Percentiles rank a stretch among this genome's conserved stretches.
Conservation (phyloP, 2,888 invertebrate species). For the Lottia scabra region DNA sequence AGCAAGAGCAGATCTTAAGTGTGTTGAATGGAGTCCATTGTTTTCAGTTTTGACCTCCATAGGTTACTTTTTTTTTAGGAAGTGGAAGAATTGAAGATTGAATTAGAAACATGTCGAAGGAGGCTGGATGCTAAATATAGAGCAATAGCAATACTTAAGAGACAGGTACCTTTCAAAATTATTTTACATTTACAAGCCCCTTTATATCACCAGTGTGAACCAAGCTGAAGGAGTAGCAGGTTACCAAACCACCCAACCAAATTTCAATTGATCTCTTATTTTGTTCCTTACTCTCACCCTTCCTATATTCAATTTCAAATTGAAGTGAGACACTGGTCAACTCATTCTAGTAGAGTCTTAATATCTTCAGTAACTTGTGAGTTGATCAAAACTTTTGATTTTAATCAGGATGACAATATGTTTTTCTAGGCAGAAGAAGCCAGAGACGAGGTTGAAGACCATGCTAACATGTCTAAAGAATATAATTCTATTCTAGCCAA, state of each 20-base stretch:
- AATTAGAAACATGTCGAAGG: conserved; percentile 58
- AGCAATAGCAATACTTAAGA: conserved; percentile 58
- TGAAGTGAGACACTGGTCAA: too few species aligned
- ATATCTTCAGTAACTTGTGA: background rate
- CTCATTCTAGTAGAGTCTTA: too few species aligned
- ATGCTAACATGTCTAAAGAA: conserved; percentile 37
- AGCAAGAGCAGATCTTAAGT: too few species aligned
- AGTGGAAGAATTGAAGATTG: conserved; percentile 57
- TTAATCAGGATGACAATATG: background rate
- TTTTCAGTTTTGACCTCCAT: background rate
- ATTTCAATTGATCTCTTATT: too few species aligned
- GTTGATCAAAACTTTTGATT: too few species aligned
- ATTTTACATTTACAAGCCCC: too few species aligned
- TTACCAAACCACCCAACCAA: too few species aligned
- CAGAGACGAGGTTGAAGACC: conserved; percentile 31
- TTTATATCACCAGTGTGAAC: too few species aligned
- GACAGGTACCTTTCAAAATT: conserved; percentile 43
- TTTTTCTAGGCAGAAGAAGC: conserved; percentile 41
- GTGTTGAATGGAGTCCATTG: too few species aligned
- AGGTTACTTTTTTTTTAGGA: conserved; percentile 44
- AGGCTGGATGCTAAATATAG: conserved; percentile 61
- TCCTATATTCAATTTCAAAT: too few species aligned
- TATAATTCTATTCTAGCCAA: conserved; percentile 40
- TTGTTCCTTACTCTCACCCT: too few species aligned
- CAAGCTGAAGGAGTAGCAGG: too few species aligned